Base-by-base conservation (phyloP, 2,797 vertebrate species). In the Lemur catta region DNA sequence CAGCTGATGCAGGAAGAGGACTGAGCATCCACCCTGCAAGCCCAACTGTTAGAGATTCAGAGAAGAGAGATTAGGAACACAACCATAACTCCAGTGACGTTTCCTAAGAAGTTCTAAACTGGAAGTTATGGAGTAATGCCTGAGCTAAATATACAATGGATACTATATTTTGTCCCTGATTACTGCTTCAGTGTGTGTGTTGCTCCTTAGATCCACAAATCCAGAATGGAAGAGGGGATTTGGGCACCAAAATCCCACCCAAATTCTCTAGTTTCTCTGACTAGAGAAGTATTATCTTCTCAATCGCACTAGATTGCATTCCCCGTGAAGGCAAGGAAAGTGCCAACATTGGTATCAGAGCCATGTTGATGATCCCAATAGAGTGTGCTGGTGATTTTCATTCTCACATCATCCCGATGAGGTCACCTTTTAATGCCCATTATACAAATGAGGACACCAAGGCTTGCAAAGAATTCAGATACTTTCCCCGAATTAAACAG, bases 391-490 rank as follows among this genome's bases (percentile, higher is more conserved):
- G 55, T 59, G 28, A 57, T 38, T 81, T 94, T 52, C 30, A 18
- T 17, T 93, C 41, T 38, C 8, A 10, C 30, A 63, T 93, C 30
- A 61, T 48, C 15, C 46, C 9, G 13, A 1, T 65, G 28, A 50
- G 12, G 17, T 93, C 69, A 48, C 35, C 33, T 92, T 57, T 79
- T 46, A 80, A 57, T 28, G 33, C 15, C 6, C 4, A 78, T 61
- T 72, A 74, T 43, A 65, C 12, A 88, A 28, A 59, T 30, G 38
- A 28, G 22, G 74, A 90, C 97, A 90, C 11, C 38, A 50, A 90
- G 35, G 4, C n/a, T 63, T 74, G 41, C 35, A 43, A 69, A 84
- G 18, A 80, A 63, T 81, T 59, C n/a, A 57, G 38, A 14, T 69
- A 82, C 69, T 6, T 55, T 79, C 35, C 12, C 9, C 46, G 48